Base-by-base conservation (phyloP, 2,888 invertebrate species). In the Anticlea derivata region DNA sequence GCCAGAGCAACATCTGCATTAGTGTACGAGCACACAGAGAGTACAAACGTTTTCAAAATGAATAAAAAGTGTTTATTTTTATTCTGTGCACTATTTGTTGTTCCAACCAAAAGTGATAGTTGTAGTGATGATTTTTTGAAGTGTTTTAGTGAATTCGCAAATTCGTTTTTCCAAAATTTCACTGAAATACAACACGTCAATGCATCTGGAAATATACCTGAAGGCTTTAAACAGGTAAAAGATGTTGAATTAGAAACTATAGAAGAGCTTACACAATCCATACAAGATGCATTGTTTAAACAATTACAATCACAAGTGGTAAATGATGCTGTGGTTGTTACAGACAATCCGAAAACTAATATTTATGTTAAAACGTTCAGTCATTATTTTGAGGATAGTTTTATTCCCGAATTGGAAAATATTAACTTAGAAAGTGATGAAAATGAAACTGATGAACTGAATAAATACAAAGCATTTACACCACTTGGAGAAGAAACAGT, bases 361-460 rank as follows among this genome's bases (percentile, higher is more conserved):
- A 72, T 86, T 22, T 70, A 68, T 10, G 68, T 84, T 0, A 80
- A 77, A 64, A 66, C 73, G 1, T 77, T 80, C 24, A 72, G 71
- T 50, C 65, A 80, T 8, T 65, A 40, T 24, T 50, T 51, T 23
- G 68, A 62, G 1, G 51, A 65, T 7, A 58, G 63, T 37, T 55
- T 64, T 2, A 43, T 55, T 7, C 61, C 60, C 0, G 50, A 50
- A 1, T 57, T 44, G 7, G 43, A 43, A 27, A 17, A 10, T 8
- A 7, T 29, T 5, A 33, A 24, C 29, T 27, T 30, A 7, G 23
- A 27, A 22, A 27, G 7, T 33, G 31, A 41, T 12, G 26, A 37
- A 20, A 27, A 10, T 4, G 12, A 41, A 7, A 5, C 11, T 30
- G 11, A 12, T 12, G 7, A 13, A 13, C 13, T 5, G 1, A 11